Base-by-base conservation (phyloP, 2,113 vertebrate species). In the Xerus inauris region DNA sequence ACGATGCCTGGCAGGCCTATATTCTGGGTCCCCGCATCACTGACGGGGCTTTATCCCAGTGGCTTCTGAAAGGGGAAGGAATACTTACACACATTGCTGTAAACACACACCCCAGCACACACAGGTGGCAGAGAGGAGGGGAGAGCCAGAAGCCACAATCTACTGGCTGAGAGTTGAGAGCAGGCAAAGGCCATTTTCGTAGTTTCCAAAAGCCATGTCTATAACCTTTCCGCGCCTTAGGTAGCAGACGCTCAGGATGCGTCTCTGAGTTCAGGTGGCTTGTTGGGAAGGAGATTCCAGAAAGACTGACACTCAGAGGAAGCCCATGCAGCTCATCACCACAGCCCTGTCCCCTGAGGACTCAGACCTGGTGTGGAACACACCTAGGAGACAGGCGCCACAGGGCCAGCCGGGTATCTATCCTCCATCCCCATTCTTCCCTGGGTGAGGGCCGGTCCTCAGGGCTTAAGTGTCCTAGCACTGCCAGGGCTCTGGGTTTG, bases 81-180 rank as follows among this genome's bases (percentile, higher is more conserved):
- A 65, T 16, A 38, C 14, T 4, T 1, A 24, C 3, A 22, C 0
- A 1, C 28, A 8, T 1, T 5, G 22, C 51, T 72, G 6, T 51
- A 10, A 51, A 11, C 0, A 7, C n/a, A 24, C 28, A 2, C 6
- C 35, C 64, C 17, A 1, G 12, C 19, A 30, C 2, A 0, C 3
- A 3, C 54, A 77, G 32, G 47, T 35, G 30, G 24, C 77, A 65
- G n/a, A 28, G n/a, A 45, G 35, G 75, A 20, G 26, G 3, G 19
- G 32, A 28, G 5, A 1, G 47, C 19, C 62, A 81, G 73, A 65
- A 47, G 54, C 75, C 87, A 51, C n/a, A 42, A n/a, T 35, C n/a
- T 22, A 30, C 0, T 8, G 87, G 40, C 51, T 76, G 19, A 20
- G 24, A 40, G 51, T 30, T 42, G 30, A 49, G 10, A 80, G 88